These are phyloP conservation scores for Pantherophis vulpinus DNA, from an alignment of 2,797 vertebrate genomes.

Conservation along the genomic window DNA sequence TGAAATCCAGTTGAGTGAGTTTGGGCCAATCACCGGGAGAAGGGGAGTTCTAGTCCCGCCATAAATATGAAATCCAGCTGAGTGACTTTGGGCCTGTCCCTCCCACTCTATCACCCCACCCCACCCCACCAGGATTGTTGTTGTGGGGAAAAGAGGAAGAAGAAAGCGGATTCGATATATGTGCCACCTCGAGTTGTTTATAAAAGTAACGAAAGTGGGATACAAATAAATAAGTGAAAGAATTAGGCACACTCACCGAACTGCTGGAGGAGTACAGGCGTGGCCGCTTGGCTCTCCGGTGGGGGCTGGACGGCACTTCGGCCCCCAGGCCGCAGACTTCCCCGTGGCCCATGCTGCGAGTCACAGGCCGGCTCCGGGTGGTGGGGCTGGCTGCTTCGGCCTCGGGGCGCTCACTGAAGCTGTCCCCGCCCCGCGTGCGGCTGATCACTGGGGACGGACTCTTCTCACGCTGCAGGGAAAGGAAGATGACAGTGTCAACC, in stretches of 20 bases:
- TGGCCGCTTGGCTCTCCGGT: conserved; percentile 79
- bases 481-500: no score
- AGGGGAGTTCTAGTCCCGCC: neutral
- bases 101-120: neutral
- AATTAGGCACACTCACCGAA: conserved; percentile 75
- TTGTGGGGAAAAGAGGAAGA: neutral
- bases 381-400: conserved; percentile 72
- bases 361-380: conserved; percentile 77
- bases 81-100: neutral
- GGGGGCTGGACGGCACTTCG: conserved; percentile 72
- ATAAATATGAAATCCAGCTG: neutral
- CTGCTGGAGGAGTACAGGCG: conserved; percentile 83
- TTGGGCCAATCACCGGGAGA: neutral
- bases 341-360: conserved; percentile 84
- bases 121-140: neutral
- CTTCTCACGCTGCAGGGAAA: conserved; percentile 73
- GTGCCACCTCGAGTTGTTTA: neutral
- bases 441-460: conserved; percentile 65
- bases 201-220: no score
- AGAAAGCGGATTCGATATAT: accelerated
- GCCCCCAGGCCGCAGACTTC: conserved; percentile 56
- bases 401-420: conserved; percentile 72
- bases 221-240: neutral
- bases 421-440: conserved; percentile 82
- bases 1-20: neutral